Conservation (phyloP, 2,888 invertebrate genomes). For the Caradrina kadenii region DNA sequence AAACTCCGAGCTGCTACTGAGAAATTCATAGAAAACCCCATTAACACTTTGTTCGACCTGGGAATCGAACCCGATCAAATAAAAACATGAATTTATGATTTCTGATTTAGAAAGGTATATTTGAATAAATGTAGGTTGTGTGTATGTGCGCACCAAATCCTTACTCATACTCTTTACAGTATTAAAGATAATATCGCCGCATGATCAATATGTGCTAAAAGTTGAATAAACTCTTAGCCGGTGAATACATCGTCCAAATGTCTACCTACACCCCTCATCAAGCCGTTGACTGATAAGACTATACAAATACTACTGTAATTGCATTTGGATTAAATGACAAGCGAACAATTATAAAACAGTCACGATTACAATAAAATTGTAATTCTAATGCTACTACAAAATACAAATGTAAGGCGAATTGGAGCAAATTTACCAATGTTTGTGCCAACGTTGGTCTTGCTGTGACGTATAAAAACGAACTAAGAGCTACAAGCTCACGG, state of each 20-base stretch:
- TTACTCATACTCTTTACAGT: slow-evolving; percentile 3
- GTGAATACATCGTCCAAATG: slow-evolving; percentile 16
- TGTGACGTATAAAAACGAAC: slow-evolving; percentile 61
- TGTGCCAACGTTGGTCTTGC: slow-evolving; percentile 60
- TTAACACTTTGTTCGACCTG: too few relatives aligned
- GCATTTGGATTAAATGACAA: slow-evolving; percentile 29
- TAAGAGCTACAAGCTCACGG: slow-evolving; percentile 76
- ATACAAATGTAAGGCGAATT: slow-evolving; percentile 40
- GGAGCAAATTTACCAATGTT: slow-evolving; percentile 57
- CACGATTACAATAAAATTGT: slow-evolving; percentile 46
- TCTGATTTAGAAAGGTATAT: slow-evolving; percentile 5
- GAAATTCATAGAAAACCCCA: too few relatives aligned
- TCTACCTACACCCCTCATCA: slow-evolving; percentile 1
- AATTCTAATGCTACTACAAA: slow-evolving; percentile 44
- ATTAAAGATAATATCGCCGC: slow-evolving; percentile 14
- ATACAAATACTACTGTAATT: slow-evolving; percentile 13
- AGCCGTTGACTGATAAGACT: slow-evolving; percentile 59
- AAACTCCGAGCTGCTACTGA: too few relatives aligned
- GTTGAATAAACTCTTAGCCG: slow-evolving; percentile 48
- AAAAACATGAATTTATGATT: too few relatives aligned
- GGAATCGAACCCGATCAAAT: too few relatives aligned
- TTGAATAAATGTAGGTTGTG: background rate
- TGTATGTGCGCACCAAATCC: slow-evolving; percentile 2
- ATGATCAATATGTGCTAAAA: slow-evolving; percentile 44
- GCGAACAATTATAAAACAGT: slow-evolving; percentile 40